Conservation (phyloP, 2,113 vertebrate species). For the Ctenodactylus gundi region DNA sequence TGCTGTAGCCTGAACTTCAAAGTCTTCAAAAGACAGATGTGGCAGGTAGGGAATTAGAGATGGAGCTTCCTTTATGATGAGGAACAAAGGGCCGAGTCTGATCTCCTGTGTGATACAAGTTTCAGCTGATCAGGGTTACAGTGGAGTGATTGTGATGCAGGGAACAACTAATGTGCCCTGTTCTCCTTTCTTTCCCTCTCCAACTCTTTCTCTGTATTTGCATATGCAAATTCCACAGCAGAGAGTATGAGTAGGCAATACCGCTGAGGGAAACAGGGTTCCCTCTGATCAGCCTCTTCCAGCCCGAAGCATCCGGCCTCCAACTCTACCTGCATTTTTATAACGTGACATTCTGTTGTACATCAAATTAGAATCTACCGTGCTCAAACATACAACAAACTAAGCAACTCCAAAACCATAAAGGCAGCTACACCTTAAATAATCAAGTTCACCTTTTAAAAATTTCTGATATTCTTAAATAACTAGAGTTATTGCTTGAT, state of each 20-base stretch:
- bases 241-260: not conserved
- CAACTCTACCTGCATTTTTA: not conserved
- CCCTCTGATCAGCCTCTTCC: slow-evolving; percentile 18
- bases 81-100: slow-evolving; percentile 54
- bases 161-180: not conserved
- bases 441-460: not conserved
- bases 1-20: slow-evolving; percentile 72
- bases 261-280: not conserved
- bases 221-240: not conserved
- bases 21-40: slow-evolving; percentile 64
- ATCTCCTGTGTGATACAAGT: slow-evolving; percentile 61
- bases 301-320: not conserved
- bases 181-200: not conserved
- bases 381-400: not conserved
- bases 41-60: slow-evolving; percentile 70
- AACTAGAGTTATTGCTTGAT: too few relatives aligned
- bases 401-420: not conserved
- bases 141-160: not conserved
- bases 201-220: not conserved
- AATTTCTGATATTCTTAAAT: not conserved
- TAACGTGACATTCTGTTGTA: not conserved
- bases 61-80: slow-evolving; percentile 63
- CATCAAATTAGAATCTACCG: not conserved
- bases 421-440: not conserved
- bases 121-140: slow-evolving; percentile 52